These are phyloP conservation scores for Odocoileus virginianus DNA, from an alignment of 2,113 vertebrate genomes.

Conservation along the genomic window DNA sequence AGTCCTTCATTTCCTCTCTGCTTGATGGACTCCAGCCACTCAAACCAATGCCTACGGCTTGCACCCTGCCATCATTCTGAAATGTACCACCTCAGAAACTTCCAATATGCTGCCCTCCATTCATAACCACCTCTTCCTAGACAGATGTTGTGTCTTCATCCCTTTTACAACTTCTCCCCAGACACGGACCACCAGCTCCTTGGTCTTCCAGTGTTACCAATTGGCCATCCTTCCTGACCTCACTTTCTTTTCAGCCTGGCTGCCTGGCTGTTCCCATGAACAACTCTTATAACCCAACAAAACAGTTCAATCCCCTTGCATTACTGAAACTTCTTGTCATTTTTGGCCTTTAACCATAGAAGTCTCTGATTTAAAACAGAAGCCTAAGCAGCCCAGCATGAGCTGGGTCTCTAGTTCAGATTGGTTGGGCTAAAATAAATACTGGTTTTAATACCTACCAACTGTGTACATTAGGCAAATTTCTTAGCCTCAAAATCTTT, in stretches of 20 bases:
- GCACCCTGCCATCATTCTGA: not conserved
- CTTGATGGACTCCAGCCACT: not conserved
- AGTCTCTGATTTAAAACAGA: not conserved
- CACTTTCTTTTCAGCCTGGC: not conserved
- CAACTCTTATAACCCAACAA: not conserved
- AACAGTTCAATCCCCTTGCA: not conserved
- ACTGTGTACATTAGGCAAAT: not conserved
- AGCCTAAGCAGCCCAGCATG: not conserved
- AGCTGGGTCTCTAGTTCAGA: not conserved
- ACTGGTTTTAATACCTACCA: not conserved
- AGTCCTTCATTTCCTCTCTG: not conserved
- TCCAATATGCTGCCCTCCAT: not conserved
- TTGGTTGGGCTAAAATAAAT: not conserved
- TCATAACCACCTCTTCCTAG: not conserved
- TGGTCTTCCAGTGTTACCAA: not conserved
- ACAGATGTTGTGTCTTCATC: not conserved
- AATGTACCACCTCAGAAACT: not conserved
- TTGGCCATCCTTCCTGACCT: not conserved
- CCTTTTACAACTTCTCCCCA: not conserved
- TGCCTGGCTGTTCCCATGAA: not conserved
- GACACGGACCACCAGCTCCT: accelerated
- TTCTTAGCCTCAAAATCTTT: not conserved
- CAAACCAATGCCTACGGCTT: not conserved
- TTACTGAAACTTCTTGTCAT: not conserved
- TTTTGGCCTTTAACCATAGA: not conserved